A percentile compares a stretch with the other conserved stretches of the same genome.
These are phyloP conservation scores for Clarias batrachus DNA, from an alignment of 2,113 vertebrate genomes.

Conservation along the genomic window DNA sequence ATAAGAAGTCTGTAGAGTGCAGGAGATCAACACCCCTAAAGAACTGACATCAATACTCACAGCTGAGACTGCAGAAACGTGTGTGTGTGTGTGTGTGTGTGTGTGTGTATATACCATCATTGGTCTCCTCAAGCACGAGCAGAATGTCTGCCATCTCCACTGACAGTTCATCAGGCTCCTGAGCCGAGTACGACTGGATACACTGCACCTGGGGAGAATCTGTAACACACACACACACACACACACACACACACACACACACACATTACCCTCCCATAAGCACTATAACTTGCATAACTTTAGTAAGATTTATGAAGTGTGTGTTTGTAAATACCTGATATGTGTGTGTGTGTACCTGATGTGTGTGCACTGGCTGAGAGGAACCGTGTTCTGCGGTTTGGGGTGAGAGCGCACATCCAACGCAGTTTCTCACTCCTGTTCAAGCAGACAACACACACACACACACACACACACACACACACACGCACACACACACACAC, in stretches of 20 bases:
- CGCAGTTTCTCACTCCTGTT: constrained; percentile 93
- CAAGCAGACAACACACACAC: constrained; percentile 25
- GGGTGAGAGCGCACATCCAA: constrained; percentile 91
- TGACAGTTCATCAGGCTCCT: constrained; percentile 91
- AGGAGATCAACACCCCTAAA: background rate
- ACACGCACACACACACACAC: background rate
- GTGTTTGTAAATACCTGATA: background rate
- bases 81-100: constrained; percentile 14
- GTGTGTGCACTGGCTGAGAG: constrained; percentile 86
- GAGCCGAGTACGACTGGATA: constrained; percentile 88
- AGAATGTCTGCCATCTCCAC: constrained; percentile 91
- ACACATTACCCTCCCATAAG: background rate
- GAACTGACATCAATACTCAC: background rate
- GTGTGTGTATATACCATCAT: constrained; percentile 76
- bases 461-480: background rate
- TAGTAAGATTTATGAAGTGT: background rate
- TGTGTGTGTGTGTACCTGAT: constrained; percentile 75
- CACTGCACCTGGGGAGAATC: constrained; percentile 97
- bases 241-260: constrained; percentile 10
- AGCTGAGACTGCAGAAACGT: background rate
- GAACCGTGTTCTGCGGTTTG: constrained; percentile 89
- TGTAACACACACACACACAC: constrained; percentile 51
- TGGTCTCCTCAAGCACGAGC: constrained; percentile 88
- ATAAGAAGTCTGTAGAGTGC: background rate
- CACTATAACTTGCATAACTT: background rate